These are phyloP conservation scores for Drepanosiphum platanoidis DNA, from an alignment of 2,888 invertebrate species.

Conservation along the genomic window DNA sequence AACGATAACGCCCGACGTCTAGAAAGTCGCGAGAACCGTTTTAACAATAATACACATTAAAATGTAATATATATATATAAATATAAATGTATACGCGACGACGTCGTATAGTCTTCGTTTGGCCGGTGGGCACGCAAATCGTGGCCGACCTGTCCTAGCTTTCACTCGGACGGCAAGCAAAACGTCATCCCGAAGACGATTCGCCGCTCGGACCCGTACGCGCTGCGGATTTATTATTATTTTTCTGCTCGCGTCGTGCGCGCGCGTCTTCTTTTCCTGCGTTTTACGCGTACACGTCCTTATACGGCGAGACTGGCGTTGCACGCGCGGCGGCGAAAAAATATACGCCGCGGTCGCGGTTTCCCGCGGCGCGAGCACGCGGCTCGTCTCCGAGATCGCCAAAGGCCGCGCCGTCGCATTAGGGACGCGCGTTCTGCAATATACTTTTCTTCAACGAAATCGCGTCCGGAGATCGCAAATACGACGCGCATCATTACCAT, in stretches of 20 bases:
- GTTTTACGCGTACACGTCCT: not conserved
- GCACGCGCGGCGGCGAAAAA: not conserved
- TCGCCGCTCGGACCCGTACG: not conserved
- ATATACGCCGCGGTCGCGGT: not conserved
- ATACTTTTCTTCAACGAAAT: not conserved
- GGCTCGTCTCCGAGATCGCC: not conserved
- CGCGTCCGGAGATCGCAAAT: not conserved
- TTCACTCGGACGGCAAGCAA: constrained; percentile 44
- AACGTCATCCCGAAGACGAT: constrained; percentile 19
- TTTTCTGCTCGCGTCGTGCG: not conserved
- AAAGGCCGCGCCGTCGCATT: too few species aligned
- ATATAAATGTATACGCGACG: constrained; percentile 5
- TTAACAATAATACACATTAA: constrained; percentile 26
- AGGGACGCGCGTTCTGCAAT: not conserved
- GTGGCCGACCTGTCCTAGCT: constrained; percentile 54
- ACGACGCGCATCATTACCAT: not conserved
- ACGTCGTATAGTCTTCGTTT: constrained; percentile 30
- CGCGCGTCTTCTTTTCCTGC: not conserved
- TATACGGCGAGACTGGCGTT: not conserved
- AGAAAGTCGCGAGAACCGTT: constrained; percentile 50
- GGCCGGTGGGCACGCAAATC: constrained; percentile 41
- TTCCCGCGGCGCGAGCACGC: not conserved
- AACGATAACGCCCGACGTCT: constrained; percentile 36
- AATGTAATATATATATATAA: not conserved
- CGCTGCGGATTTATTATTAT: not conserved